Percentiles rank a stretch among this genome's conserved stretches.
phyloP scores from a whole-genome alignment of 1,140 invertebrate genomes.

The Zaprionus ghesquierei region DNA sequence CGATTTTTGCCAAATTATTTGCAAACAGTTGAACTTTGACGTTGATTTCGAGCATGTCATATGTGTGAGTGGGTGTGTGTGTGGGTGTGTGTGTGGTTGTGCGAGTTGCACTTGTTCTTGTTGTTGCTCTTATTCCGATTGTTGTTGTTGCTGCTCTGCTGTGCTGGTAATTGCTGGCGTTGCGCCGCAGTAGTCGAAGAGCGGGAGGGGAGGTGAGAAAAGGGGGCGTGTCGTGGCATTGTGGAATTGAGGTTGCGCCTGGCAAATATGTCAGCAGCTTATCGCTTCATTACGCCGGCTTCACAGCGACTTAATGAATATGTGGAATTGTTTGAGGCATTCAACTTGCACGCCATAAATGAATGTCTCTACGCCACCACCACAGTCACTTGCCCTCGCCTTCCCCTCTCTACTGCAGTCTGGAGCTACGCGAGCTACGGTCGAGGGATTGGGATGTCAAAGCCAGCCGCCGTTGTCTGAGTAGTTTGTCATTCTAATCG shows the following conservation, averaged over 20 bases:
- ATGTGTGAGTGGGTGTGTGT: conserved; percentile 30
- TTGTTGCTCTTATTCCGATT: conserved; percentile 6
- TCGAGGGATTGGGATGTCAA: neutral
- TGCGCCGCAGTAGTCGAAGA: neutral
- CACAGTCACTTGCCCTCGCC: neutral
- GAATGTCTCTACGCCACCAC: conserved; percentile 14
- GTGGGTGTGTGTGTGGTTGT: conserved; percentile 24
- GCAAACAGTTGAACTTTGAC: conserved; percentile 73
- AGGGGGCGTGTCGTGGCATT: neutral
- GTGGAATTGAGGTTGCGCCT: conserved; percentile 63
- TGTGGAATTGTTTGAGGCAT: conserved; percentile 47
- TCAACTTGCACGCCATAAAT: conserved; percentile 52
- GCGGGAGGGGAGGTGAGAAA: neutral
- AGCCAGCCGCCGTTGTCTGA: conserved; percentile 42
- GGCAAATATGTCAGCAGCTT: conserved; percentile 72
- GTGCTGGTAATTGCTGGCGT: conserved; percentile 51
- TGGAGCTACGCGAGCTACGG: neutral
- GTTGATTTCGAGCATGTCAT: conserved; percentile 67
- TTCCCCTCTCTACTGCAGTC: conserved; percentile 2
- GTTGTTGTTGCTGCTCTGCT: neutral
- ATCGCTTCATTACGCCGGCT: conserved; percentile 71
- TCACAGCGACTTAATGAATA: conserved; percentile 60
- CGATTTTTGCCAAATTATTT: conserved; percentile 75
- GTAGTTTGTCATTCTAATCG: conserved; percentile 71
- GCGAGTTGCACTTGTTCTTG: conserved; percentile 13